Conservation (phyloP, 2,113 vertebrate genomes). For the Calidris pugnax region DNA sequence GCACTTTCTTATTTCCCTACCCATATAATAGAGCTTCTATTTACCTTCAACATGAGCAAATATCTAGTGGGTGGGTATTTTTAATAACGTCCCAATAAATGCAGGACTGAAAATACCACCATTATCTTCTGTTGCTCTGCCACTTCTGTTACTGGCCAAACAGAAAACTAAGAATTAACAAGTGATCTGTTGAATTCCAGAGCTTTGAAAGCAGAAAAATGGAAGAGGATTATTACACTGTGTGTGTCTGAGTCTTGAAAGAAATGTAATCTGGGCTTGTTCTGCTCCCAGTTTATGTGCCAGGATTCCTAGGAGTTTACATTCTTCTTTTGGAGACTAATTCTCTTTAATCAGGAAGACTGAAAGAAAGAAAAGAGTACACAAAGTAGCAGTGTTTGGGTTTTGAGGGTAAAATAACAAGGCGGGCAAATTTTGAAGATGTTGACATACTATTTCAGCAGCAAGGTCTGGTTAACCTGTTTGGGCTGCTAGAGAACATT, state of each 20-base stretch:
- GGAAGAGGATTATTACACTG: background rate
- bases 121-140: background rate
- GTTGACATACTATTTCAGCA: background rate
- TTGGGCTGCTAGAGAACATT: background rate
- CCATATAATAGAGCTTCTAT: background rate
- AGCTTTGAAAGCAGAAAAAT: background rate
- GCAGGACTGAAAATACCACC: background rate
- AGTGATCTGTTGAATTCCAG: background rate
- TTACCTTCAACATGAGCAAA: slow-evolving; percentile 4
- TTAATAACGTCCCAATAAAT: background rate
- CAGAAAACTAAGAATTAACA: background rate
- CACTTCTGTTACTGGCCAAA: background rate
- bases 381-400: background rate
- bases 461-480: background rate
- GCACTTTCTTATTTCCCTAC: slow-evolving; percentile 38
- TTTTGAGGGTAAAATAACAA: background rate
- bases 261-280: background rate
- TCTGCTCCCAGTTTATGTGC: background rate
- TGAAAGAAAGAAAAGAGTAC: background rate
- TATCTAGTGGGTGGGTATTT: background rate
- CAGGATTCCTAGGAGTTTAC: slow-evolving; percentile 10
- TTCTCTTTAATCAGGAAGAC: slow-evolving; percentile 33
- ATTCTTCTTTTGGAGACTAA: slow-evolving; percentile 58
- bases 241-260: background rate
- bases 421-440: background rate